These are phyloP conservation scores for Arvicanthis niloticus DNA, from an alignment of 2,113 vertebrate species.

Conservation along the genomic window DNA sequence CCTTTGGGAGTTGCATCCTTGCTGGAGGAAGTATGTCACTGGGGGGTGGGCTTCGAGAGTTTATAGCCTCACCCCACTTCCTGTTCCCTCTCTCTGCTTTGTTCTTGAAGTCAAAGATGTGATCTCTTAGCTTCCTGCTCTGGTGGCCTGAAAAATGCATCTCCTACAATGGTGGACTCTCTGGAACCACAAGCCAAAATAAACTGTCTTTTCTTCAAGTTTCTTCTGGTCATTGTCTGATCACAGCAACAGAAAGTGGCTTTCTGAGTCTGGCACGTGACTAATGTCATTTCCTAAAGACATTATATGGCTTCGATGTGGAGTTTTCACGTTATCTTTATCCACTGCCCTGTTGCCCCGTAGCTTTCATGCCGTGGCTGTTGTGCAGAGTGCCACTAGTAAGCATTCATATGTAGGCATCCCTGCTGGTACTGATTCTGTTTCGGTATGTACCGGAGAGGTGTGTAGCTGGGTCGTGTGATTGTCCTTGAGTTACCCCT, in stretches of 20 bases:
- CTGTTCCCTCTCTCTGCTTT: not conserved
- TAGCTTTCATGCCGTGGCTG: not conserved
- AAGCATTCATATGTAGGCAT: not conserved
- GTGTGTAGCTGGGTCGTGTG: not conserved
- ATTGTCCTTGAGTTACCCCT: not conserved
- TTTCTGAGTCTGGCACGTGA: not conserved
- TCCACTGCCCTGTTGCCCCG: too few relatives aligned
- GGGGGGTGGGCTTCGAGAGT: not conserved
- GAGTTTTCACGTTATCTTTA: not conserved
- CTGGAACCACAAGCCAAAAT: not conserved
- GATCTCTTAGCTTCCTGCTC: not conserved
- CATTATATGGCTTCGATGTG: not conserved
- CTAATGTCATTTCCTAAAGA: not conserved
- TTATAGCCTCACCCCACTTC: not conserved
- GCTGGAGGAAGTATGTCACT: not conserved
- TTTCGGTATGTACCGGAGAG: not conserved
- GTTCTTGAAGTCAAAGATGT: not conserved
- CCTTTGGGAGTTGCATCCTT: not conserved
- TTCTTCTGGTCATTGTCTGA: not conserved
- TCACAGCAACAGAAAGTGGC: not conserved
- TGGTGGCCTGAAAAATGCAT: too few relatives aligned
- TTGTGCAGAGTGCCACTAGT: not conserved
- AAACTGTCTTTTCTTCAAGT: not conserved
- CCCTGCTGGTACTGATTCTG: not conserved
- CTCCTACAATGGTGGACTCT: not conserved